Conservation (phyloP, 37 sponge, comb jelly and placozoan genomes). For the Spongilla lacustris region DNA sequence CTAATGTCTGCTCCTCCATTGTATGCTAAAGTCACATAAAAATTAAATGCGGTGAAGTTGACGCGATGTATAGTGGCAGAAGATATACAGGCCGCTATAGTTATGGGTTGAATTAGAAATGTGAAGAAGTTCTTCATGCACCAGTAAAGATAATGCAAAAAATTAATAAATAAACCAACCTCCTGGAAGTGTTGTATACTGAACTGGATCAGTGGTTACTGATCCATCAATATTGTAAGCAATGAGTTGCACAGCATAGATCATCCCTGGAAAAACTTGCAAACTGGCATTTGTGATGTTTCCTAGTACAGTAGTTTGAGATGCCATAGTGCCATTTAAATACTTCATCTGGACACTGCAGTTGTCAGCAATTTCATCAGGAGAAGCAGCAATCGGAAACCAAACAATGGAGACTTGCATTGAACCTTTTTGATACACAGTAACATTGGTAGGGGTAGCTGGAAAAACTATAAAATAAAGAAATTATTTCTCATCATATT, state of each 20-base stretch:
- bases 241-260: neutral
- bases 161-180: neutral
- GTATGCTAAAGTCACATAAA: neutral
- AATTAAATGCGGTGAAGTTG: neutral
- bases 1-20: neutral
- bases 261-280: neutral
- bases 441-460: neutral
- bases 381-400: neutral
- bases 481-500: neutral
- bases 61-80: neutral
- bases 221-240: neutral
- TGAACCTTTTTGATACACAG: neutral
- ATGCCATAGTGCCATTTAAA: neutral
- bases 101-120: neutral
- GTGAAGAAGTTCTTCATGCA: neutral
- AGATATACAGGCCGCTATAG: neutral
- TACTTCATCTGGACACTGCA: neutral
- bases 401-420: neutral
- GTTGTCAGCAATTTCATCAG: neutral
- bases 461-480: neutral
- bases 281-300: neutral
- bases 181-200: neutral
- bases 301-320: neutral
- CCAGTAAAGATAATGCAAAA: too few species aligned
- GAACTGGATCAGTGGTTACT: neutral